These are phyloP conservation scores for Augochlorella aurata DNA, from an alignment of 2,888 invertebrate species.

Conservation along the genomic window DNA sequence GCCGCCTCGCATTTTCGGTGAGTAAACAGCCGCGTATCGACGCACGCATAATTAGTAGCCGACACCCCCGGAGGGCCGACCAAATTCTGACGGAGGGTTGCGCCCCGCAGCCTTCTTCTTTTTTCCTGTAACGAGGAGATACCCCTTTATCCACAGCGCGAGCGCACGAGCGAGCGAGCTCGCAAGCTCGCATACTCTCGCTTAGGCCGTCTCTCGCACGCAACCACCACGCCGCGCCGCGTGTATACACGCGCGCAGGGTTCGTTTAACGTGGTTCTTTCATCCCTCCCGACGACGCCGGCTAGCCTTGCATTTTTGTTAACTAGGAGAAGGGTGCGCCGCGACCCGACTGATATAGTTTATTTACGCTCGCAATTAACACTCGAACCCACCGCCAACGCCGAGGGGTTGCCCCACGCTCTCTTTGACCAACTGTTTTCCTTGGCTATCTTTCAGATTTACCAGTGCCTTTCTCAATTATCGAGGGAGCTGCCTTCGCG, in stretches of 20 bases:
- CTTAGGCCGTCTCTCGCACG: constrained; percentile 58
- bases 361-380: constrained; percentile 57
- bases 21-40: constrained; percentile 77
- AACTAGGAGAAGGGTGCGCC: constrained; percentile 47
- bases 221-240: constrained; percentile 26
- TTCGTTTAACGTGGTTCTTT: constrained; percentile 57
- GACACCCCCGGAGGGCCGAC: constrained; percentile 68
- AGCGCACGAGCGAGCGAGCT: background rate
- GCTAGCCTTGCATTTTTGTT: constrained; percentile 56
- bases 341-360: constrained; percentile 39
- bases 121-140: constrained; percentile 66
- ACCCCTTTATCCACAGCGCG: constrained; percentile 60
- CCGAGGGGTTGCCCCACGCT: background rate
- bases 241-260: constrained; percentile 48
- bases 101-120: background rate
- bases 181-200: background rate
- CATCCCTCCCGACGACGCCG: constrained; percentile 23
- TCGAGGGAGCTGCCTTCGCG: background rate
- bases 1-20: constrained; percentile 72
- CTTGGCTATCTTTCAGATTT: constrained; percentile 11
- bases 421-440: constrained; percentile 15
- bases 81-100: constrained; percentile 58
- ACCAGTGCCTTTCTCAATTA: background rate
- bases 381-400: constrained; percentile 8
- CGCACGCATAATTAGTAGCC: constrained; percentile 77